Evolutionary conservation across 92 coral and sea anemone species (phyloP).

Genomic region (Bergia sp.): DNA sequence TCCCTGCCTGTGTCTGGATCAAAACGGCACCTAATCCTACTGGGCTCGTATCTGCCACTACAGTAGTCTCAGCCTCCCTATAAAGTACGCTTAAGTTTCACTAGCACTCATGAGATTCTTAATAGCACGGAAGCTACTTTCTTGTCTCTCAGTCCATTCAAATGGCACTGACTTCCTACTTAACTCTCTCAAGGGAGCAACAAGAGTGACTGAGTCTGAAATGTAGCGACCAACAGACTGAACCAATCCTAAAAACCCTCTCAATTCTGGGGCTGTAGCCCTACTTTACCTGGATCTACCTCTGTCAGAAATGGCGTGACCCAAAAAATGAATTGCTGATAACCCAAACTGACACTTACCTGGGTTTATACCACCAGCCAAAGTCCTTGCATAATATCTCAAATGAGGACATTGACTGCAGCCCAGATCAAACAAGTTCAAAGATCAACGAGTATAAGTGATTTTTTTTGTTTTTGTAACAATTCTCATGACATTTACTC

Average conservation of each 20-base stretch:
- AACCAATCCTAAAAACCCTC: slow-evolving; percentile 3
- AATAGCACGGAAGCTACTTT: slow-evolving; percentile 19
- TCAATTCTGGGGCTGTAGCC: background rate
- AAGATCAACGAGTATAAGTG: too few species aligned
- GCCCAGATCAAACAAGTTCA: too few species aligned
- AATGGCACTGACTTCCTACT: slow-evolving; percentile 32
- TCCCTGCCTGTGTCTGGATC: slow-evolving; percentile 21
- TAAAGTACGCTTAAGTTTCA: slow-evolving; percentile 37
- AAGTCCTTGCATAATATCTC: too few species aligned
- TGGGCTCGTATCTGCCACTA: slow-evolving; percentile 35
- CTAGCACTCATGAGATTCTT: slow-evolving; percentile 9
- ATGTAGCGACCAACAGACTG: slow-evolving; percentile 39
- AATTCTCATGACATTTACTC: too few species aligned
- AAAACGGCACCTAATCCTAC: slow-evolving; percentile 12
- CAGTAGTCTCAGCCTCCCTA: background rate
- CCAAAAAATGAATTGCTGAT: background rate
- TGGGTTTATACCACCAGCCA: too few species aligned
- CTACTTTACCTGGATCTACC: background rate
- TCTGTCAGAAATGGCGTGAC: background rate
- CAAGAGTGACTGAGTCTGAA: slow-evolving; percentile 33
- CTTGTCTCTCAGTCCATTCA: slow-evolving; percentile 11
- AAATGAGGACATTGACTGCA: too few species aligned
- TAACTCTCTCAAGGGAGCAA: slow-evolving; percentile 3
- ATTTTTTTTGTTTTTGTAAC: too few species aligned
- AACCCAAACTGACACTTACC: slow-evolving; percentile 1